A percentile compares a stretch with the other conserved stretches of the same genome.
These are phyloP conservation scores for Urocynchramus pylzowi DNA, from an alignment of 2,113 vertebrate species.

Conservation along the genomic window DNA sequence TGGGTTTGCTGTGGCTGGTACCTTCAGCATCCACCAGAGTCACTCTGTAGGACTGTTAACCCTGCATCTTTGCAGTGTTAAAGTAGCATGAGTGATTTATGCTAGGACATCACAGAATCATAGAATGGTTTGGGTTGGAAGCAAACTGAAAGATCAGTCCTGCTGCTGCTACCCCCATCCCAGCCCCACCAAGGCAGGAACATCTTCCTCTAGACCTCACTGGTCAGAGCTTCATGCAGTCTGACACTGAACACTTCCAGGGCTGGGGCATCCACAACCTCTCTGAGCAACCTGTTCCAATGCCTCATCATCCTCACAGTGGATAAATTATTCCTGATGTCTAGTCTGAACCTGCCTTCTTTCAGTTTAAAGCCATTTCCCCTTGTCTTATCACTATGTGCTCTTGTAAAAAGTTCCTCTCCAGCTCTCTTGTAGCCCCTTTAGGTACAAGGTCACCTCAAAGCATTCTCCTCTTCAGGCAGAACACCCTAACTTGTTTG, in stretches of 20 bases:
- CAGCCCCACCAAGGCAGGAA: not conserved
- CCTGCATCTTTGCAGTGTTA: not conserved
- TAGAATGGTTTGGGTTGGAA: not conserved
- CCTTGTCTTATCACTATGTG: not conserved
- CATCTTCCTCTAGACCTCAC: not conserved
- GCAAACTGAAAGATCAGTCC: too few relatives aligned
- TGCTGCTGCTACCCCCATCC: fast-evolving
- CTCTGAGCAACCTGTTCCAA: not conserved
- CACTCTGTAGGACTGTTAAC: not conserved
- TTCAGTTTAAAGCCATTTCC: not conserved
- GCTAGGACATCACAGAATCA: not conserved
- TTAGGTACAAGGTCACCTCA: not conserved
- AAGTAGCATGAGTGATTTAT: not conserved
- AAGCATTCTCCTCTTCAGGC: not conserved
- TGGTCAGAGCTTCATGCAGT: not conserved
- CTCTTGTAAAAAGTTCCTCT: not conserved
- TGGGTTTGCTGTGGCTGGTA: not conserved
- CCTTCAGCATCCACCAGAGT: not conserved
- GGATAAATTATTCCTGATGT: not conserved
- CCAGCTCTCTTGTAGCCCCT: not conserved
- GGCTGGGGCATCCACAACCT: not conserved
- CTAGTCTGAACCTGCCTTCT: not conserved
- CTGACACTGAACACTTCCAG: not conserved
- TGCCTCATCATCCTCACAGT: not conserved
- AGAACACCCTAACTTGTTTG: fast-evolving